phyloP scores from a whole-genome alignment of 2,113 vertebrate genomes.

The Tyrannus savana region DNA sequence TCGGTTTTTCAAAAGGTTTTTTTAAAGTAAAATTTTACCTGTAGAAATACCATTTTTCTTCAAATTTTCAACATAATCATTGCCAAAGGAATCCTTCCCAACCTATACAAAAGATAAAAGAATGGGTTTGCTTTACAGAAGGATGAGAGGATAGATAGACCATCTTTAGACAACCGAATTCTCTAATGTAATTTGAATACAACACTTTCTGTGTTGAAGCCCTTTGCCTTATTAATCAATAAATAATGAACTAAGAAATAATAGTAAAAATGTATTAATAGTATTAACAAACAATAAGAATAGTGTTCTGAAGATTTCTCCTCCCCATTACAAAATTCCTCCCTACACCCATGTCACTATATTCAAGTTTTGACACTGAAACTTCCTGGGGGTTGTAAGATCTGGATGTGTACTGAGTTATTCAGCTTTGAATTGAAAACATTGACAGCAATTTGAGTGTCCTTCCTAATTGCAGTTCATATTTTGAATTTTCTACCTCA shows the following conservation, averaged over 20 bases:
- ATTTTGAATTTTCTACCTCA: background rate
- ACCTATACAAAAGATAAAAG: slow-evolving; percentile 82
- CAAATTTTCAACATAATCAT: slow-evolving; percentile 93
- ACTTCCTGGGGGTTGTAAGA: background rate
- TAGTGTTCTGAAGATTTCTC: background rate
- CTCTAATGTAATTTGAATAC: slow-evolving; percentile 31
- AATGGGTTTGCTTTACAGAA: background rate
- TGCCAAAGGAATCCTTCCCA: slow-evolving; percentile 96
- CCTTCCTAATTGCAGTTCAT: background rate
- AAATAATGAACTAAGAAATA: background rate
- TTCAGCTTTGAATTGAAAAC: background rate
- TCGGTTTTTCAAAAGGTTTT: background rate
- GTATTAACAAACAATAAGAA: background rate
- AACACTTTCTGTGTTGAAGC: slow-evolving; percentile 6
- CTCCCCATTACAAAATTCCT: background rate
- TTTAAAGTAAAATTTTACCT: slow-evolving; percentile 79
- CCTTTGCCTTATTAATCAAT: background rate
- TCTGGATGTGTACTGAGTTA: background rate
- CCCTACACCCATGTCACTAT: background rate
- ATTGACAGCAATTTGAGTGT: background rate
- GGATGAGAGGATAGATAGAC: background rate
- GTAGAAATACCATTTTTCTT: slow-evolving; percentile 89
- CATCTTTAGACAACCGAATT: slow-evolving; percentile 46
- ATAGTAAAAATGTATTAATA: background rate
- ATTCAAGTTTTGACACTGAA: background rate